phyloP scores from a whole-genome alignment of 2,797 vertebrate genomes.

The Melanotaenia pygmaea region DNA sequence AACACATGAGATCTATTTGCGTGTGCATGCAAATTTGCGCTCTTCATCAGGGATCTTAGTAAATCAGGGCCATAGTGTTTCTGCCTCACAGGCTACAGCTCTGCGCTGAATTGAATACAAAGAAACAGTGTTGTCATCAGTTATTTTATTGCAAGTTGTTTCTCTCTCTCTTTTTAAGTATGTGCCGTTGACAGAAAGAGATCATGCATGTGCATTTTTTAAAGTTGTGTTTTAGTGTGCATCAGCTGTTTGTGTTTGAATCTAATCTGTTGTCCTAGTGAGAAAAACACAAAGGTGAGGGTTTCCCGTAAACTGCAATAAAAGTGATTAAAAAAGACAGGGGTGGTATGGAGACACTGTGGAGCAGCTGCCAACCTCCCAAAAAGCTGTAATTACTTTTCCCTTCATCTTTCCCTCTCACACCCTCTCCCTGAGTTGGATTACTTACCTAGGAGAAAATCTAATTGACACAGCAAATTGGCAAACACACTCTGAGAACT shows the following conservation, averaged over 20 bases:
- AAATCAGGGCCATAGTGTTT: slow-evolving; percentile 10
- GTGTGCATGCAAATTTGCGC: too few species aligned
- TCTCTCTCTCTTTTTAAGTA: slow-evolving; percentile 2
- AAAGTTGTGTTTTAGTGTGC: slow-evolving; percentile 21
- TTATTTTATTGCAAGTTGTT: slow-evolving; percentile 36
- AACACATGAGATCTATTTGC: too few species aligned
- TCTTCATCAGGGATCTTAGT: too few species aligned
- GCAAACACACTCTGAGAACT: slow-evolving; percentile 77
- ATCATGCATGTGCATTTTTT: slow-evolving; percentile 9
- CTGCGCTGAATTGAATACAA: slow-evolving; percentile 29
- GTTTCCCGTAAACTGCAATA: slow-evolving; percentile 62
- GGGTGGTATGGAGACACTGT: slow-evolving; percentile 50
- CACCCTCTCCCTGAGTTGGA: slow-evolving; percentile 63
- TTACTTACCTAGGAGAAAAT: slow-evolving; percentile 81
- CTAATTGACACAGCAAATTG: slow-evolving; percentile 82
- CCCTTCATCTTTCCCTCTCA: slow-evolving; percentile 67
- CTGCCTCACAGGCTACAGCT: slow-evolving; percentile 14
- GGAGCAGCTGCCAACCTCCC: slow-evolving; percentile 69
- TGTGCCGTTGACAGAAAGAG: slow-evolving; percentile 5
- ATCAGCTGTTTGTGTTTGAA: slow-evolving; percentile 39
- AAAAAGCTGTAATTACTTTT: slow-evolving; percentile 77
- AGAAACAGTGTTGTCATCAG: slow-evolving; percentile 56
- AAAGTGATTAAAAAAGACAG: slow-evolving; percentile 75
- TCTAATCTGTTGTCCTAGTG: slow-evolving; percentile 53
- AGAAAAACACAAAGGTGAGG: slow-evolving; percentile 44